Conservation (phyloP, 2,888 invertebrate genomes). For the Julus scanicus region DNA sequence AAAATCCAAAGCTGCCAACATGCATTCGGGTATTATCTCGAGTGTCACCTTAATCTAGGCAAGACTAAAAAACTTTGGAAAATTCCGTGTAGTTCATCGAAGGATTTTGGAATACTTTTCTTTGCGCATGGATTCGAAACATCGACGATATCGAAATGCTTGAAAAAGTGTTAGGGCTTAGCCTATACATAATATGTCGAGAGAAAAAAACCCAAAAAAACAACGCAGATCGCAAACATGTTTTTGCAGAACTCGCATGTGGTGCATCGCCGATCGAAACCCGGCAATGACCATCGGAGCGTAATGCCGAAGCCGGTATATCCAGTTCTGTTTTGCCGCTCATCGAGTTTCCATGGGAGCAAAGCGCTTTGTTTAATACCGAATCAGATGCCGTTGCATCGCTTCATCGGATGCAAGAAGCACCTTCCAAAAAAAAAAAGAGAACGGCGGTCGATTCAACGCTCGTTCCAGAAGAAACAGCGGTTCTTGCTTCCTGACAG, state of each 20-base stretch:
- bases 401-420: neutral
- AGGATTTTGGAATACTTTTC: neutral
- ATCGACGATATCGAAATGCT: neutral
- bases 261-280: neutral
- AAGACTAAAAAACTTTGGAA: neutral
- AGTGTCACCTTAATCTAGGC: neutral
- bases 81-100: no score
- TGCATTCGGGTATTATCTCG: neutral
- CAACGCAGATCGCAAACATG: neutral
- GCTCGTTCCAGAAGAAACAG: neutral
- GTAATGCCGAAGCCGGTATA: neutral
- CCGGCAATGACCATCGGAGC: slow-evolving; percentile 10
- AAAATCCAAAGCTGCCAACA: neutral
- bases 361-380: neutral
- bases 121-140: neutral
- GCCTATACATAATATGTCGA: neutral
- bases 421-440: neutral
- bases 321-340: slow-evolving; percentile 8
- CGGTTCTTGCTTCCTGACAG: no score
- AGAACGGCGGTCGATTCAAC: neutral
- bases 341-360: neutral
- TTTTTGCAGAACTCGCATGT: neutral
- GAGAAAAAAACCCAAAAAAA: neutral
- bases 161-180: neutral
- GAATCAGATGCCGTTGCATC: neutral